Conservation (phyloP, 2,113 vertebrate genomes). For the Empidonax traillii region DNA sequence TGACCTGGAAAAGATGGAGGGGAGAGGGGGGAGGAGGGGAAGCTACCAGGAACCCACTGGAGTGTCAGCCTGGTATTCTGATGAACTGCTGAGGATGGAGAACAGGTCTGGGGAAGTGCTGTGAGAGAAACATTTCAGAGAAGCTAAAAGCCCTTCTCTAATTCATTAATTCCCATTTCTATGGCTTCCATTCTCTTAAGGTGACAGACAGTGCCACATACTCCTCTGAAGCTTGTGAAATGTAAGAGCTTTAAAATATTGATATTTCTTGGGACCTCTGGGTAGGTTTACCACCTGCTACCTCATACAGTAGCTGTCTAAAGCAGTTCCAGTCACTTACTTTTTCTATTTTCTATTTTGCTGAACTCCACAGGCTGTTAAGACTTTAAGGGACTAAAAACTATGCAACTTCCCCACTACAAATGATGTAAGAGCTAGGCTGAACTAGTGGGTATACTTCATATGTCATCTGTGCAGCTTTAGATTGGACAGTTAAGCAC, state of each 20-base stretch:
- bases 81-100: background rate
- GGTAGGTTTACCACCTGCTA: constrained; percentile 36
- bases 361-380: background rate
- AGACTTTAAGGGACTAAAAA: background rate
- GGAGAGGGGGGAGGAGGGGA: too few species aligned
- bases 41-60: background rate
- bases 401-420: background rate
- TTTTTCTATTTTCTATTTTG: constrained; percentile 25
- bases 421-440: background rate
- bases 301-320: constrained; percentile 29
- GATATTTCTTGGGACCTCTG: constrained; percentile 36
- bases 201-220: background rate
- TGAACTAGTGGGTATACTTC: background rate
- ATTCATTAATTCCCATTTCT: constrained; percentile 45
- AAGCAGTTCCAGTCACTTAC: background rate
- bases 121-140: background rate
- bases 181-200: background rate
- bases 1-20: background rate
- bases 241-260: constrained; percentile 56
- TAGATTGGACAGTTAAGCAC: background rate
- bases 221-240: constrained; percentile 19
- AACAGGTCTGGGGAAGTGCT: constrained; percentile 12
- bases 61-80: background rate
- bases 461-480: background rate
- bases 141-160: constrained; percentile 26